These are phyloP conservation scores for Teinopalpus imperialis DNA, from an alignment of 2,888 invertebrate species.

Conservation along the genomic window DNA sequence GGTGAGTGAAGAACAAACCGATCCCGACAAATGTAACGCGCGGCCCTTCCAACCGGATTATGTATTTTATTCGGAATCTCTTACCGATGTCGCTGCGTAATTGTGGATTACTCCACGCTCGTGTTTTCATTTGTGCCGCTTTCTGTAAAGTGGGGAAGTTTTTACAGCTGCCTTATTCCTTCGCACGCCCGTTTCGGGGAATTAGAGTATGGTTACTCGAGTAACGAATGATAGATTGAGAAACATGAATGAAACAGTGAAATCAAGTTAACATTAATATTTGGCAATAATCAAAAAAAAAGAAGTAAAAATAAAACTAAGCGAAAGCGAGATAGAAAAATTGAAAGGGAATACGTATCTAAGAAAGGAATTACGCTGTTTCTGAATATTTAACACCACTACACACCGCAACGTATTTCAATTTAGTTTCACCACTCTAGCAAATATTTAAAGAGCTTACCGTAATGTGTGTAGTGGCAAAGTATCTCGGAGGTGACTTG, in stretches of 20 bases:
- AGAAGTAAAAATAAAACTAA: too few species aligned
- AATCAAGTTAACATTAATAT: too few species aligned
- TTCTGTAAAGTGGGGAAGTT: slow-evolving; percentile 23
- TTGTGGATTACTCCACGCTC: slow-evolving; percentile 70
- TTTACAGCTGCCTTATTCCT: slow-evolving; percentile 24
- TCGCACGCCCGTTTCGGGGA: slow-evolving; percentile 4
- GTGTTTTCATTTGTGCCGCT: slow-evolving; percentile 65
- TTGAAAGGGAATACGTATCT: too few species aligned
- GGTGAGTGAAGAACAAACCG: slow-evolving; percentile 21
- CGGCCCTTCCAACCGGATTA: slow-evolving; percentile 52
- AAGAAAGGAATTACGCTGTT: too few species aligned
- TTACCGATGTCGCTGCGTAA: slow-evolving; percentile 74
- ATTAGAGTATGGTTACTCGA: slow-evolving; percentile 4
- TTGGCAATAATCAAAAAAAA: too few species aligned
- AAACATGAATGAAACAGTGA: slow-evolving; percentile 2
- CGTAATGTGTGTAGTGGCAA: slow-evolving; percentile 17
- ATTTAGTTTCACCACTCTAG: slow-evolving; percentile 35
- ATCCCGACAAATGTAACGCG: slow-evolving; percentile 21
- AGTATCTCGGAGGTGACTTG: slow-evolving; percentile 26
- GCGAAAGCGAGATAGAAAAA: too few species aligned
- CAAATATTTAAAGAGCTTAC: slow-evolving; percentile 35
- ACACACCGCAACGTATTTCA: slow-evolving; percentile 10
- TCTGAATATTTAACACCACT: not conserved
- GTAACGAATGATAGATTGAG: slow-evolving; percentile 11
- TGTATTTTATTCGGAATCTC: slow-evolving; percentile 72